Evolutionary conservation across 2,888 invertebrate genomes (phyloP).

Genomic region (Abrostola tripartita): DNA sequence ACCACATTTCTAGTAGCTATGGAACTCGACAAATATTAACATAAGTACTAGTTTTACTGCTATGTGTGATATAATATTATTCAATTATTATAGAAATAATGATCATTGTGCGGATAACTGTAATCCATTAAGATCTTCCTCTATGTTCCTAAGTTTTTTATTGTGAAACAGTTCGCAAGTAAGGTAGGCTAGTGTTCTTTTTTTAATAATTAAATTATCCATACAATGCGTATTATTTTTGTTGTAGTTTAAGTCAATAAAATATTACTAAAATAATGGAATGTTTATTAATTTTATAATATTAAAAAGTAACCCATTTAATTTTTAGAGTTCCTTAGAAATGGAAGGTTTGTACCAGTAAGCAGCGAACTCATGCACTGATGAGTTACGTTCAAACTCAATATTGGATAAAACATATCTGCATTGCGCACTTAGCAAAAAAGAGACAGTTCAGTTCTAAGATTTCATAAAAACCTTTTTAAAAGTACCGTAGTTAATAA

Average conservation of each 20-base stretch:
- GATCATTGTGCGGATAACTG: conserved; percentile 44
- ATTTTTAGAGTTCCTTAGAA: no score
- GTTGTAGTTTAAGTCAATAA: conserved; percentile 56
- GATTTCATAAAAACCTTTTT: no score
- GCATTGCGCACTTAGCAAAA: no score
- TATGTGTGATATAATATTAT: conserved; percentile 61
- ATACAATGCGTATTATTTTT: conserved; percentile 56
- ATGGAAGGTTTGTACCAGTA: no score
- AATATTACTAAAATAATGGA: conserved; percentile 32
- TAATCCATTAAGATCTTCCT: conserved; percentile 45
- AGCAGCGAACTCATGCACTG: no score
- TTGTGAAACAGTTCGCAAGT: conserved; percentile 39
- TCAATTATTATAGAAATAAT: conserved; percentile 51
- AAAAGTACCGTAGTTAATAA: no score
- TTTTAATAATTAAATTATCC: conserved; percentile 27
- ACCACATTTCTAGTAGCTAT: conserved; percentile 23
- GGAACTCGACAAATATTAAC: conserved; percentile 26
- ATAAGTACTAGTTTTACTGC: conserved; percentile 52
- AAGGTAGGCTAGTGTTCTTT: conserved; percentile 40
- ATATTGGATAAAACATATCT: no score
- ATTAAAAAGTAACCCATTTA: not conserved
- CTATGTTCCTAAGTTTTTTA: conserved; percentile 54
- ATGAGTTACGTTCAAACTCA: no score
- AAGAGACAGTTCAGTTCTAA: no score
- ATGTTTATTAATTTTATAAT: conserved; percentile 15